Evolutionary conservation across 2,113 vertebrate genomes (phyloP), one percentile per base, ranked within the genome.

Genomic region (Anseranas semipalmata): DNA sequence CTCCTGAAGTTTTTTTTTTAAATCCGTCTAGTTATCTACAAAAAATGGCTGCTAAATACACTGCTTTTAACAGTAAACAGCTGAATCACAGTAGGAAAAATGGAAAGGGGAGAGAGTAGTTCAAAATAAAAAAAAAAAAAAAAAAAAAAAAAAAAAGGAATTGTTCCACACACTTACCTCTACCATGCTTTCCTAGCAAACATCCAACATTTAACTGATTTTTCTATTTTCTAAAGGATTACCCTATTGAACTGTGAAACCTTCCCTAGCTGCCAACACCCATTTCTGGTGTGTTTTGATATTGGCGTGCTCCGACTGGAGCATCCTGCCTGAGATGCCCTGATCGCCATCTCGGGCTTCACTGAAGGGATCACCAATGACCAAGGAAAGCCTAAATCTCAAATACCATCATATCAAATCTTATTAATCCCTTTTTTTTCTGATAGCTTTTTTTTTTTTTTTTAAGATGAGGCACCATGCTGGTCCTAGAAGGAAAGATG

Each of bases 311-410:
- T 52, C 22, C 16, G 22, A 21, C 30, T 66, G 15, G 45, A 35
- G 3, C 59, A n/a, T 33, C 41, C n/a, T 30, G 18, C 30, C 43
- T 16, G 5, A 72, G 39, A 17, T 41, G 12, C 8, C 4, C 30
- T 33, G 52, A 10, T 25, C 43, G 19, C n/a, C 58, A 39, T 22
- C 22, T 60, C 17, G 9, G 59, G 12, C 35, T 75, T 53, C 45
- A 5, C 15, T 43, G 22, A 66, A 81, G 35, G 27, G 12, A 15
- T 20, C 6, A 0, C 10, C 55, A 12, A 5, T 45, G n/a, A 12
- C 24, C 65, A 82, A 50, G 52, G 35, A 30, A 37, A 85, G 16
- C 21, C 32, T 12, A 66, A 43, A n/a, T 55, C 50, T 56, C 37
- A 48, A 76, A 43, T 25, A 4, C 18, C 19, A 20, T 1, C 1